A percentile compares a stretch with the other conserved stretches of the same genome.
phyloP scores from a whole-genome alignment of 2,797 vertebrate genomes.

The Ataeniobius toweri region DNA sequence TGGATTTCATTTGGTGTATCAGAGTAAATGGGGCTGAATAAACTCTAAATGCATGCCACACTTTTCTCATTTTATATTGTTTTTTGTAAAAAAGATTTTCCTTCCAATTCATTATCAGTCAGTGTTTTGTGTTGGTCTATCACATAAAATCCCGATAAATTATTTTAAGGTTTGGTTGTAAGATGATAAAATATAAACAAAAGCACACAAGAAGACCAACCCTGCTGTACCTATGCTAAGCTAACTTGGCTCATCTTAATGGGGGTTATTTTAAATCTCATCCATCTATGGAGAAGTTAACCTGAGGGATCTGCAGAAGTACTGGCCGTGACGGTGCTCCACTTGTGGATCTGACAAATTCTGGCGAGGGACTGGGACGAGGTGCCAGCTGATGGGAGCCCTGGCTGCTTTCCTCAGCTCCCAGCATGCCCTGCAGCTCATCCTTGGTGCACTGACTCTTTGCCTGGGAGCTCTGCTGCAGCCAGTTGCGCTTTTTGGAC shows the following conservation, averaged over 20 bases:
- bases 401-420: conserved; percentile 59
- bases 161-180: background rate
- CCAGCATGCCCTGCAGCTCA: conserved; percentile 68
- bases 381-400: conserved; percentile 45
- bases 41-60: background rate
- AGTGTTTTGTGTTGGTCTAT: background rate
- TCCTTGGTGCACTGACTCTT: conserved; percentile 70
- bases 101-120: background rate
- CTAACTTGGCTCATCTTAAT: background rate
- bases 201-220: background rate
- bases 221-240: background rate
- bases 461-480: conserved; percentile 88
- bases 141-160: background rate
- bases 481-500: conserved; percentile 97
- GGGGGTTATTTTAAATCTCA: background rate
- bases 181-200: background rate
- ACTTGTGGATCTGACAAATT: conserved; percentile 63
- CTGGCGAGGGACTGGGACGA: conserved; percentile 66
- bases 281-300: conserved; percentile 21
- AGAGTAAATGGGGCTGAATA: background rate
- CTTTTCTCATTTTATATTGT: background rate
- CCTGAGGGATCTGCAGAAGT: conserved; percentile 64
- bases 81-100: background rate
- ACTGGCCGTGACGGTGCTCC: conserved; percentile 33
- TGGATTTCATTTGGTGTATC: background rate